Base-by-base conservation (phyloP, 2,888 invertebrate genomes). In the Drosophila melanosoma region DNA sequence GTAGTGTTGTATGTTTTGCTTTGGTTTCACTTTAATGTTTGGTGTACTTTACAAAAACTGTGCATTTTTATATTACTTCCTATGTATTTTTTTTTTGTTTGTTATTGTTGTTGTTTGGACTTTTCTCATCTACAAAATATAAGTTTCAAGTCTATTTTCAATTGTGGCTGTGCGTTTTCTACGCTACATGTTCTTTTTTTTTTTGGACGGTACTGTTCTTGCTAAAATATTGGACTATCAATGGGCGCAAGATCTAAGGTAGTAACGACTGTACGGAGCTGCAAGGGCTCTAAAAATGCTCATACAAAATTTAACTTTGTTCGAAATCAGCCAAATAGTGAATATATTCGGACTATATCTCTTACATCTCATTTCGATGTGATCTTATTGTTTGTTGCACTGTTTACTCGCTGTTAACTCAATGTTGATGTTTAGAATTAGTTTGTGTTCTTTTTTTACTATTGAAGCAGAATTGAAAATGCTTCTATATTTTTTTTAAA, bases 171-270 rank as follows among this genome's bases (percentile, higher is more conserved):
- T 74, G 74, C 69, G 60, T 45, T 58, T 58, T 48, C 80, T 82
- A 84, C 63, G 67, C 82, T 82, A 82, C 45, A 53, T 48, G 53
- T 66, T 67, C 38, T 74, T 52, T 36, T 58, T 74, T n/a, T n/a
- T 26, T 49, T 52, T 87, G 86, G 86, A 87, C 86, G 86, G 86
- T 87, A 86, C 81, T 82, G 73, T 78, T 76, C 69, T 82, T 51
- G 23, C 69, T 79, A 79, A 42, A 3, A 45, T 54, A 61, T 74
- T 69, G 49, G 67, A 70, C 69, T 77, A 63, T 45, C 40, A 36
- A 57, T 36, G 48, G 52, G 61, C 57, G 42, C 61, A n/a, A 42
- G n/a, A 38, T 49, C 40, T 40, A 23, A 45, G 33, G 35, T 29
- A 29, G 36, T 53, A 36, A 59, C 17, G 49, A 68, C 51, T 60